Conservation (phyloP, 2,113 vertebrate genomes). For the Poeciliopsis occidentalis region DNA sequence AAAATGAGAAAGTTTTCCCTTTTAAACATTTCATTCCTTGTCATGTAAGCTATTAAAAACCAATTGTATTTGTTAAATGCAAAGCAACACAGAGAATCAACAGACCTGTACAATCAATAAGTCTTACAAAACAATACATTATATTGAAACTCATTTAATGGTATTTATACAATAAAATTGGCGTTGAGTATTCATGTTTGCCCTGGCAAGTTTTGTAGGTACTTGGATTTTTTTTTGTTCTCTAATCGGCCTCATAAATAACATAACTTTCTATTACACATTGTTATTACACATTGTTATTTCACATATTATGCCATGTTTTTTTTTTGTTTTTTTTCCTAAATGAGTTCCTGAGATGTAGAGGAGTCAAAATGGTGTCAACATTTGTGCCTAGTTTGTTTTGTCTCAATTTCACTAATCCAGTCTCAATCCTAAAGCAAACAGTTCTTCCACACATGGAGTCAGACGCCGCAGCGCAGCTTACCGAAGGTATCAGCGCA, state of each 20-base stretch:
- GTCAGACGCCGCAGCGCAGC: conserved; percentile 26
- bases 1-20: no score
- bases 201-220: not conserved
- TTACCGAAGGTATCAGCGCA: conserved; percentile 43
- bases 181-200: not conserved
- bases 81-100: not conserved
- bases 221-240: not conserved
- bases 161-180: not conserved
- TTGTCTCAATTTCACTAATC: conserved; percentile 36
- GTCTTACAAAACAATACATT: not conserved
- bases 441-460: conserved; percentile 31
- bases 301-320: not conserved
- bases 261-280: not conserved
- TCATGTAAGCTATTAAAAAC: no score
- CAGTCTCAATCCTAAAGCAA: conserved; percentile 45
- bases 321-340: not conserved
- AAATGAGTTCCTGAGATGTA: not conserved
- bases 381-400: conserved; percentile 18
- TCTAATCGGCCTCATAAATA: not conserved
- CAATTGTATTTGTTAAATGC: no score
- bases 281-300: not conserved
- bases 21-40: no score
- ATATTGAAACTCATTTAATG: not conserved
- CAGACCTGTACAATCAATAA: not conserved
- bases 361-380: conserved; percentile 13